phyloP scores from a whole-genome alignment of 2,888 invertebrate species.

The Rhabditoides inermis region DNA sequence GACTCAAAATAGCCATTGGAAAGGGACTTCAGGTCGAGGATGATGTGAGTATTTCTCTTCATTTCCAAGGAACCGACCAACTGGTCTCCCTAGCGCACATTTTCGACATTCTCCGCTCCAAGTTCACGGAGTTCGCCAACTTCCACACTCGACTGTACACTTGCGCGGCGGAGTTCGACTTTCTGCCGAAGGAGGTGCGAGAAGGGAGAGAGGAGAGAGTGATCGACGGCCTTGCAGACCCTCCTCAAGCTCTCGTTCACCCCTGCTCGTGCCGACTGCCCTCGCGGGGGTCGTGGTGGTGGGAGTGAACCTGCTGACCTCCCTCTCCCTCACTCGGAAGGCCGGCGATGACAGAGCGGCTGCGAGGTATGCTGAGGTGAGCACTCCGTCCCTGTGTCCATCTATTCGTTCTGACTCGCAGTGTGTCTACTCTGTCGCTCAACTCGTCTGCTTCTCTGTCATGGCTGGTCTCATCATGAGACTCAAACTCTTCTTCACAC shows the following conservation, averaged over 20 bases:
- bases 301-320: no score
- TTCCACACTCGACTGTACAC: constrained; percentile 74
- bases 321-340: no score
- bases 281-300: constrained; percentile 35
- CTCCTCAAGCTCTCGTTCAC: constrained; percentile 59
- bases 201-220: no score
- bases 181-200: constrained; percentile 59
- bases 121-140: constrained; percentile 64
- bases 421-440: constrained; percentile 64
- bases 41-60: constrained; percentile 52
- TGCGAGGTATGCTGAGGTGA: no score
- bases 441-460: constrained; percentile 65
- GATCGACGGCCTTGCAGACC: constrained; percentile 53
- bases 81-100: constrained; percentile 61
- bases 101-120: constrained; percentile 66
- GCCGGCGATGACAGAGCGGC: no score
- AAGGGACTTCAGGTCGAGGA: constrained; percentile 53
- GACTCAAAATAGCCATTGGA: constrained; percentile 53
- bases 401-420: no score
- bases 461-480: constrained; percentile 74
- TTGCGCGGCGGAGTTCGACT: constrained; percentile 70
- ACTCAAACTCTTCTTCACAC: constrained; percentile 69
- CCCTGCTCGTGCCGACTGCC: constrained; percentile 61
- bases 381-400: no score
- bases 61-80: neutral